Evolutionary conservation across 2,113 vertebrate genomes (phyloP).

Genomic region (Notothenia coriiceps): DNA sequence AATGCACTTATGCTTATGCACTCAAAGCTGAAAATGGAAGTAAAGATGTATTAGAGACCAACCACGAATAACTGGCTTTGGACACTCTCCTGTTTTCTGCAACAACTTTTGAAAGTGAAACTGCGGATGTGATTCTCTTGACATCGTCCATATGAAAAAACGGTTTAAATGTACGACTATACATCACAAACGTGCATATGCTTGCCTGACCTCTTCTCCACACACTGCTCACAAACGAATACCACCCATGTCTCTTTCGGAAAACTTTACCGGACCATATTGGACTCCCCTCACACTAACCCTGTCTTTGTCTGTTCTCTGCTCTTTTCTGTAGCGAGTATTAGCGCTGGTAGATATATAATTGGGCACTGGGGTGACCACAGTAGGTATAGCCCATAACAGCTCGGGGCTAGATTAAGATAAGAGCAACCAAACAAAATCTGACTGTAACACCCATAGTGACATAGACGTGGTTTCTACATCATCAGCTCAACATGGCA

Average conservation of each 20-base stretch:
- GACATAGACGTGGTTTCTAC: conserved; percentile 42
- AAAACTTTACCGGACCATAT: not conserved
- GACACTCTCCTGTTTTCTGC: too few relatives aligned
- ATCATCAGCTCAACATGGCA: conserved; percentile 35
- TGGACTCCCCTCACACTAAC: conserved; percentile 20
- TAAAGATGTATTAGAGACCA: too few relatives aligned
- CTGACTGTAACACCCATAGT: conserved; percentile 43
- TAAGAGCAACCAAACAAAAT: conserved; percentile 53
- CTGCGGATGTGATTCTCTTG: too few relatives aligned
- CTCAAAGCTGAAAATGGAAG: too few relatives aligned
- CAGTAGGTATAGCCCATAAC: conserved; percentile 41
- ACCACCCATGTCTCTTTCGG: too few relatives aligned
- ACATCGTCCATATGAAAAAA: too few relatives aligned
- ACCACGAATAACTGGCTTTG: too few relatives aligned
- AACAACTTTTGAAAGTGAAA: too few relatives aligned
- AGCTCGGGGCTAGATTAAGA: conserved; percentile 47
- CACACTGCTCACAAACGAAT: not conserved
- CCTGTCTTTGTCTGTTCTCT: conserved; percentile 21
- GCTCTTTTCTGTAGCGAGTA: conserved; percentile 25
- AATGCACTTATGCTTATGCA: too few relatives aligned
- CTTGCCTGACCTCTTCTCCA: not conserved
- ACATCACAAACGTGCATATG: not conserved
- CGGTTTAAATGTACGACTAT: not conserved
- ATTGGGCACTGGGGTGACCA: conserved; percentile 51
- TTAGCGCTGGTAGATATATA: conserved; percentile 43